These are phyloP conservation scores for Apodemus speciosus DNA, from an alignment of 2,113 vertebrate genomes.

Conservation along the genomic window DNA sequence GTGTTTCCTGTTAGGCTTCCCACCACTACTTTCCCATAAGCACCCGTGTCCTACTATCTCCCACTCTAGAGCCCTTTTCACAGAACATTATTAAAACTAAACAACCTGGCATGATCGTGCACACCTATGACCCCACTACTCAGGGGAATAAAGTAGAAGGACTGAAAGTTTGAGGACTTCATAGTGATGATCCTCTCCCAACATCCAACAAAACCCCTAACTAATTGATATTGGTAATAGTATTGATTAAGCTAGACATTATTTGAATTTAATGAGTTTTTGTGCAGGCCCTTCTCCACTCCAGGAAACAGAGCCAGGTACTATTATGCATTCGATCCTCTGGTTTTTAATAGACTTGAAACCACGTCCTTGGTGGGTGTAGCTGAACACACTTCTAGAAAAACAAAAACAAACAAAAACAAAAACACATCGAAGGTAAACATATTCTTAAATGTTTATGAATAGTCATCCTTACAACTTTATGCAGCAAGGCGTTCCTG, in stretches of 20 bases:
- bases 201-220: not conserved
- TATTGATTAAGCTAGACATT: not conserved
- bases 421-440: not conserved
- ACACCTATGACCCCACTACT: not conserved
- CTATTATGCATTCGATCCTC: not conserved
- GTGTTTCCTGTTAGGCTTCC: not conserved
- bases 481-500: not conserved
- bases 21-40: not conserved
- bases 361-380: not conserved
- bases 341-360: not conserved
- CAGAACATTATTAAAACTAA: not conserved
- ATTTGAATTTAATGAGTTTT: conserved; percentile 15
- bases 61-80: not conserved
- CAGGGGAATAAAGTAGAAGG: not conserved
- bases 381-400: not conserved
- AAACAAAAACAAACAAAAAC: not conserved
- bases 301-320: not conserved
- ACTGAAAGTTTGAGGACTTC: not conserved
- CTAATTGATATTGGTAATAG: not conserved
- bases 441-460: not conserved
- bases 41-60: not conserved
- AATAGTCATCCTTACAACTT: not conserved
- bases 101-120: not conserved
- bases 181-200: not conserved
- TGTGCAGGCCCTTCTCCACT: not conserved